Evolutionary conservation across 2,888 invertebrate species (phyloP), one percentile per base, ranked within the genome.

Genomic region (Amitus sp.): DNA sequence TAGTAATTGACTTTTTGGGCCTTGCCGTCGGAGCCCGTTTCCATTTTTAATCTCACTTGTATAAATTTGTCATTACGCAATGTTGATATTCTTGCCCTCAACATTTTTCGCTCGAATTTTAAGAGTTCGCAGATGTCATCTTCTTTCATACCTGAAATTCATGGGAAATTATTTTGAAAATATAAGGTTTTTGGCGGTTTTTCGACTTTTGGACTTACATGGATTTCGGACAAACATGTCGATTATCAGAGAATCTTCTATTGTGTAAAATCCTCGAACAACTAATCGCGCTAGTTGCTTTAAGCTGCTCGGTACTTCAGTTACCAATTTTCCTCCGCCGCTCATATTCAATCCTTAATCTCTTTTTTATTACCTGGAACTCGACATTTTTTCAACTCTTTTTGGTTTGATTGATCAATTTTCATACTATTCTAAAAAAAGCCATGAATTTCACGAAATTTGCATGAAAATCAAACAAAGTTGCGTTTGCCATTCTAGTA

Each of bases 1-100:
- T 97, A 98, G 82, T 96, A 98, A 83, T 96, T 97, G 15, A 96
- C 95, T 85, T 95, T 94, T 75, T 95, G 95, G 27, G 95, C 94
- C 85, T 95, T 96, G 2, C 96, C 95, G 83, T 98, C 97, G 0
- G 89, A 87, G 30, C 94, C 96, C 51, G 97, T 97, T 85, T 97
- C 97, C 93, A 97, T 96, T 85, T 94, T 90, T 72, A 97, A 85
- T 71, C 95, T 87, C 27, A 94, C 92, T 87, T 95, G 95, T 66
- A 96, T 91, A 76, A 98, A 95, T 84, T 96, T 96, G 79, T 98
- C 98, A 77, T 90, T 94, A 80, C 93, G 91, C 60, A 98, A 82
- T 0, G 90, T 90, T 0, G 94, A 87, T 82, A 98, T 93, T 71
- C 95, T 86, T 1, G 95, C 91, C 73, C 97, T 86, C 50, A 98